These are phyloP conservation scores for Drosophila robusta DNA, from an alignment of 2,888 invertebrate species.

Conservation along the genomic window DNA sequence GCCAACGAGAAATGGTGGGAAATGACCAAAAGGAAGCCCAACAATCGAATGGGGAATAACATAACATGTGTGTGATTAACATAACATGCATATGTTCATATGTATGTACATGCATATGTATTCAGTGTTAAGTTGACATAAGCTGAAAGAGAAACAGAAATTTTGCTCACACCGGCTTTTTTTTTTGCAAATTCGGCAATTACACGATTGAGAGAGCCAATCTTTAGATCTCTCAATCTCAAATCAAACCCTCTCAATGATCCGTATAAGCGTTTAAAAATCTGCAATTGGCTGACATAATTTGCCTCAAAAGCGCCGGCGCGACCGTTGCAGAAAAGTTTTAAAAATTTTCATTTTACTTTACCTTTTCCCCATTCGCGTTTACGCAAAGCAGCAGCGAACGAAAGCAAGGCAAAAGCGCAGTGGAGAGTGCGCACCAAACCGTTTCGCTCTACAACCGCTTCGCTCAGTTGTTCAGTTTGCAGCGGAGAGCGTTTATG, in stretches of 20 bases:
- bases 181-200: too few relatives aligned
- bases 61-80: neutral
- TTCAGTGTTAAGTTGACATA: neutral
- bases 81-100: neutral
- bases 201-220: too few relatives aligned
- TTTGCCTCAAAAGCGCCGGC: conserved; percentile 53
- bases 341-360: conserved; percentile 18
- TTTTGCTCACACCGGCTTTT: neutral
- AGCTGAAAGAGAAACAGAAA: neutral
- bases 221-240: too few relatives aligned
- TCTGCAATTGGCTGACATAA: conserved; percentile 7
- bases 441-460: conserved; percentile 46
- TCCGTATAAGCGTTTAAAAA: conserved; percentile 4
- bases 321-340: conserved; percentile 44
- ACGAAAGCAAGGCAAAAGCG: conserved; percentile 16
- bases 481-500: conserved; percentile 34
- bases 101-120: too few relatives aligned
- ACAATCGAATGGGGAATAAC: conserved; percentile 13
- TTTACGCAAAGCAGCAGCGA: conserved; percentile 23
- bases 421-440: conserved; percentile 12
- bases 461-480: conserved; percentile 37
- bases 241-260: neutral
- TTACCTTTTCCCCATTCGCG: conserved; percentile 3
- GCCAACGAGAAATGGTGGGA: conserved; percentile 10
- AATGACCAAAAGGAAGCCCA: conserved; percentile 30